Base-by-base conservation (phyloP, 2,113 vertebrate species). In the Pungitius pungitius region DNA sequence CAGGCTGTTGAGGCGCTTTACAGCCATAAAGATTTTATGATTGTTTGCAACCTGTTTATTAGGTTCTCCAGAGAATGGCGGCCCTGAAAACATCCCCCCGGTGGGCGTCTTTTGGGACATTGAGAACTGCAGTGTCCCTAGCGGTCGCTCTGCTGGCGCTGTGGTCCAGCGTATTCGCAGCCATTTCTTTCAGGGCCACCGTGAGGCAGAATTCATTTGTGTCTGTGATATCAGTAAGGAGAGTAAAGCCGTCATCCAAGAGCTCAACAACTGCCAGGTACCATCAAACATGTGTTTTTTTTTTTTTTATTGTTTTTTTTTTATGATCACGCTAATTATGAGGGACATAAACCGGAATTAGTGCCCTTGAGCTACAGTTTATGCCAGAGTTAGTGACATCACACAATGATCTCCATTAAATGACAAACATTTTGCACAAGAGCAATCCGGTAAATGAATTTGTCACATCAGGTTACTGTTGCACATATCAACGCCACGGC, bases 41-140 rank as follows among this genome's bases (percentile, higher is more conserved):
- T 56, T 30, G 0, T 75, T 64, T 56, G 26, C 4, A 7, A 20
- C 26, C 10, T 47, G 18, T 74, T 2, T 73, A 3, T 49, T 47
- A 98, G 97, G 96, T 17, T 95, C 95, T 70, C 91, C 95, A 0
- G 97, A 99, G 78, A 92, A 92, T 69, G 83, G 89, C 26, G 88
- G 94, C 51, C 94, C 96, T 76, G 98, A 99, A 83, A 96, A 95
- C 52, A 91, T 97, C 56, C 96, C 98, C 39, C 98, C 98, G 0
- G 96, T 99, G 13, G 98, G 98, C 42, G 98, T 99, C 61, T 99
- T 99, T 85, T 99, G 98, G 98, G 98, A 99, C 87, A 99, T 99
- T 64, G 98, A 99, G 79, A 99, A 99, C 89, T 99, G 98, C 70
- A 96, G 95, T 0, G 97, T 99, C 40, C 98, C 98, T 15, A 95